These are phyloP conservation scores for Antigone vipio DNA, from an alignment of 2,113 vertebrate species.

Conservation along the genomic window DNA sequence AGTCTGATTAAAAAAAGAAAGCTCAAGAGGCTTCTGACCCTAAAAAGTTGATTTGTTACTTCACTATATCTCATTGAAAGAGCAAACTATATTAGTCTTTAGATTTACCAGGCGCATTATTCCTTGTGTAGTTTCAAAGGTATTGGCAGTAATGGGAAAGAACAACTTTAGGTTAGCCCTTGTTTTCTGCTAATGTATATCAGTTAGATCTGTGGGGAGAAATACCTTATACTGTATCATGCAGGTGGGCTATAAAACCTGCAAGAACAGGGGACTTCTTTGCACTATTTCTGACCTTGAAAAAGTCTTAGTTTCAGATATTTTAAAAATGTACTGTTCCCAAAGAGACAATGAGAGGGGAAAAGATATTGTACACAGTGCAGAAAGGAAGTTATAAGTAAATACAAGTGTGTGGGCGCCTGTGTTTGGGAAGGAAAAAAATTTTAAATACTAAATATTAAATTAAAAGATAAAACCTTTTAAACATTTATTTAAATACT, in stretches of 20 bases:
- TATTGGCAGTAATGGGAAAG: constrained; percentile 48
- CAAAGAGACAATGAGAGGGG: neutral
- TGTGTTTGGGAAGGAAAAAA: neutral
- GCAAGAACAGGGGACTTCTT: neutral
- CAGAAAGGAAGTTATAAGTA: neutral
- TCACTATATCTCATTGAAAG: constrained; percentile 62
- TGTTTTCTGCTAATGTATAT: constrained; percentile 22
- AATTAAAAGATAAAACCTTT: neutral
- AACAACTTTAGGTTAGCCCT: constrained; percentile 32
- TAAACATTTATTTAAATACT: neutral
- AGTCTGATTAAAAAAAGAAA: constrained; percentile 73
- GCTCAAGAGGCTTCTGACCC: constrained; percentile 65
- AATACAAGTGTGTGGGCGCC: neutral
- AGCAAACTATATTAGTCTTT: constrained; percentile 34
- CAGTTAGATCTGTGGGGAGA: constrained; percentile 15
- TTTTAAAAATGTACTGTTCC: neutral
- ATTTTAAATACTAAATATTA: neutral
- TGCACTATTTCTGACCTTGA: neutral
- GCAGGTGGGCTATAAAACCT: constrained; percentile 10
- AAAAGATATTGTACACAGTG: neutral
- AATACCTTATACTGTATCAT: neutral
- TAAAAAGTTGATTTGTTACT: constrained; percentile 73
- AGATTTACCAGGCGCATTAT: constrained; percentile 59
- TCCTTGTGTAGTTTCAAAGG: constrained; percentile 29
- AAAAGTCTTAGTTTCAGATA: neutral